These are phyloP conservation scores for Salvator merianae DNA, from an alignment of 2,113 vertebrate genomes.

Conservation along the genomic window DNA sequence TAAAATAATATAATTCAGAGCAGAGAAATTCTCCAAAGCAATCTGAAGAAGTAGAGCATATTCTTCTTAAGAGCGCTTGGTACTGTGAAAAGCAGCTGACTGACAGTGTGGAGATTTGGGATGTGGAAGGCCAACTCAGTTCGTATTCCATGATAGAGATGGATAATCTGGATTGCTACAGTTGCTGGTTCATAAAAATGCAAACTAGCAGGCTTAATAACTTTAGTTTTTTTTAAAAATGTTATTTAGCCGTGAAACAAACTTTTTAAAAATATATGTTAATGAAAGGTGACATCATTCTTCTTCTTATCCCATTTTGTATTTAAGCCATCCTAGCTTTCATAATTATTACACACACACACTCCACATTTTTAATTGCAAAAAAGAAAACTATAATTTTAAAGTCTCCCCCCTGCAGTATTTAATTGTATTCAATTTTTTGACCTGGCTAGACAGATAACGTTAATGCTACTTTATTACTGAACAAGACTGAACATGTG, in stretches of 20 bases:
- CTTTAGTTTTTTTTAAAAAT: constrained; percentile 41
- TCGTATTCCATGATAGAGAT: constrained; percentile 53
- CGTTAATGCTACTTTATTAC: constrained; percentile 79
- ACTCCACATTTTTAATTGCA: constrained; percentile 66
- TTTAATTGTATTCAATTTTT: constrained; percentile 81
- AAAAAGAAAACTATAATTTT: constrained; percentile 73
- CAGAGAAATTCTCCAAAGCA: constrained; percentile 1
- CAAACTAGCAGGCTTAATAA: constrained; percentile 70
- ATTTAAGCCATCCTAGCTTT: constrained; percentile 66
- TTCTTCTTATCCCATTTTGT: constrained; percentile 68
- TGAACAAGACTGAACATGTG: constrained; percentile 84
- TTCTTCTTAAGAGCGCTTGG: constrained; percentile 40
- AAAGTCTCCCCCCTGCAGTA: constrained; percentile 61
- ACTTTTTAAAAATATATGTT: too few species aligned
- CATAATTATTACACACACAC: constrained; percentile 62
- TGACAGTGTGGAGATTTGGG: constrained; percentile 26
- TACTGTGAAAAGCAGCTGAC: constrained; percentile 6
- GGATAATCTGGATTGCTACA: constrained; percentile 53
- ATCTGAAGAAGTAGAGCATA: constrained; percentile 55
- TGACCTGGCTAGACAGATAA: constrained; percentile 84
- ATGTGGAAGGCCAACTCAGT: constrained; percentile 53
- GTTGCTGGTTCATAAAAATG: constrained; percentile 68
- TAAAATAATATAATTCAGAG: neutral
- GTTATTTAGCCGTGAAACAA: constrained; percentile 56
- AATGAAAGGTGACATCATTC: constrained; percentile 56